Base-by-base conservation (phyloP, 2,888 invertebrate genomes). In the Drosophila pullipes region DNA sequence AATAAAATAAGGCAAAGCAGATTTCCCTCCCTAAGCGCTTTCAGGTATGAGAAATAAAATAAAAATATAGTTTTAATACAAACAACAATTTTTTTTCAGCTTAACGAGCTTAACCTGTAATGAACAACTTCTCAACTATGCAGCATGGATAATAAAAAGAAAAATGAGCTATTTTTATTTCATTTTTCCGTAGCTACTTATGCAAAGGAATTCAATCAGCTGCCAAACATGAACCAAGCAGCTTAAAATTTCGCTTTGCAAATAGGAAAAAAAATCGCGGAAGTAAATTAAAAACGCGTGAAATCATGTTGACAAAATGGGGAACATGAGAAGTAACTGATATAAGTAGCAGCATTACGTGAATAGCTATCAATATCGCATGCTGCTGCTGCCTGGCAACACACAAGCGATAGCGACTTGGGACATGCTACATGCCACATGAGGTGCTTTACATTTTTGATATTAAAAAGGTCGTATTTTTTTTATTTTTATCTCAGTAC, bases 381-480 rank as follows among this genome's bases (percentile, higher is more conserved):
- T 22, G 25, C 35, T 16, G 54, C 73, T 81, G 65, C 54, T 78
- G 64, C 62, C 59, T 57, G 65, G 60, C 79, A 66, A 64, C 54
- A 52, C 71, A 78, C 50, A 53, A 67, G 64, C 35, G 69, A 62
- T 63, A 9, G 25, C 50, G 2, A 16, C 16, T 25, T 16, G 22
- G 22, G 10, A 65, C 61, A 59, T 69, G 70, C 35, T 59, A 59
- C 63, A 37, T 18, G 50, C 52, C 30, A 49, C 37, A 52, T 61
- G 30, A 30, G 16, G 7, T 41, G 16, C 5, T 33, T 52, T 50
- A 33, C 57, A 67, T 52, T 30, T 82, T 74, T 73, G 13, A 30
- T 71, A 78, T 85, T 82, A 82, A 80, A 77, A 77, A 69, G 47
- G 62, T 63, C 60, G 58, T 57, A 71, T 66, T 69, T 28, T 82